Percentiles rank a stretch among this genome's conserved stretches.
Evolutionary conservation across 2,888 invertebrate species (phyloP).

Genomic region (Lasioglossum malachurum): DNA sequence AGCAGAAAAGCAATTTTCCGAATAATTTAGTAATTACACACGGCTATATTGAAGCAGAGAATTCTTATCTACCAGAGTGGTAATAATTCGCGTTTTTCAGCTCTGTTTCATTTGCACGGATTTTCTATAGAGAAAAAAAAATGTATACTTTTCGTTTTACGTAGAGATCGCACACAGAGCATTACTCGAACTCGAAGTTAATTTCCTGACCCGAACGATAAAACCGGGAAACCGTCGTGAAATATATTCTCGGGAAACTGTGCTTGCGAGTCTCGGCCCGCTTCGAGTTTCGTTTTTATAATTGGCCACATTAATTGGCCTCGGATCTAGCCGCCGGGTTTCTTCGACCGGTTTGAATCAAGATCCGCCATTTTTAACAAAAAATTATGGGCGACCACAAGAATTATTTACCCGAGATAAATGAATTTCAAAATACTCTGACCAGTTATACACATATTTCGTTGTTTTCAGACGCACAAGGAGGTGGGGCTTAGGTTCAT

Average conservation of each 20-base stretch:
- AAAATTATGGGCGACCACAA: too few species aligned
- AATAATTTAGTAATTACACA: too few species aligned
- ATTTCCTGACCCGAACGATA: neutral
- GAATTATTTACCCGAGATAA: too few species aligned
- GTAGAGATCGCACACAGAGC: neutral
- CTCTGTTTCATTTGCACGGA: too few species aligned
- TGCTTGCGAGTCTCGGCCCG: neutral
- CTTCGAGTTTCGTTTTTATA: conserved; percentile 3
- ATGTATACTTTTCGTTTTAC: neutral
- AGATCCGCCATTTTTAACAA: neutral
- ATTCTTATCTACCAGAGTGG: too few species aligned
- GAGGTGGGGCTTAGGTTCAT: conserved; percentile 82
- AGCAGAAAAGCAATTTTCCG: too few species aligned
- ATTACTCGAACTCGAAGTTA: neutral
- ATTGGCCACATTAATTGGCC: neutral
- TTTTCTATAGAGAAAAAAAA: neutral
- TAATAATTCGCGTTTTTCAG: too few species aligned
- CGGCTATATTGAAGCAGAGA: too few species aligned
- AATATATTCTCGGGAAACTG: neutral
- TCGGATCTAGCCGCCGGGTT: neutral
- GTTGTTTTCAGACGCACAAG: conserved; percentile 83
- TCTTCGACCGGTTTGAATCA: neutral
- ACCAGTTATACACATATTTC: neutral
- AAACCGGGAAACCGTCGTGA: neutral
- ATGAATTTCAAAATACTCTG: too few species aligned